phyloP scores from a whole-genome alignment of 1,140 invertebrate genomes.

The Trialeurodes vaporariorum region DNA sequence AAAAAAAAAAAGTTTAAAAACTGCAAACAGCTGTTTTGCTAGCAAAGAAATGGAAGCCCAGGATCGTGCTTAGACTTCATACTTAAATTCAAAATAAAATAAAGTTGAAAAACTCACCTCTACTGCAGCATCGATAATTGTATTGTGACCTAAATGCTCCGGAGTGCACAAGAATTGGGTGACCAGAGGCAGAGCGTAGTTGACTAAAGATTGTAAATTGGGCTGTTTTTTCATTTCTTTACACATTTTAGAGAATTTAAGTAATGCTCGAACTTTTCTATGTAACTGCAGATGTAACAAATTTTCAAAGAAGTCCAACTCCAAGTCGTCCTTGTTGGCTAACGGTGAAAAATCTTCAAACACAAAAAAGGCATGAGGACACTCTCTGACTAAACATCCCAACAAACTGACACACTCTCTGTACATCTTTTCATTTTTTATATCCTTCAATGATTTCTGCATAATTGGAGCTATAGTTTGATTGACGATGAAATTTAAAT shows the following conservation, averaged over 20 bases:
- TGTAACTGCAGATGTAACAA: constrained; percentile 76
- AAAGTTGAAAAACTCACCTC: constrained; percentile 21
- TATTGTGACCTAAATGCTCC: constrained; percentile 58
- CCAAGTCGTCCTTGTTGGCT: constrained; percentile 57
- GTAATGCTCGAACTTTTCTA: constrained; percentile 62
- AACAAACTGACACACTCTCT: background rate
- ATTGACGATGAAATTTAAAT: background rate
- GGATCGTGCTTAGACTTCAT: too few species aligned
- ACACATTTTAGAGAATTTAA: constrained; percentile 31
- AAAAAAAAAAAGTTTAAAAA: too few species aligned
- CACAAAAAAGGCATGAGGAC: constrained; percentile 51
- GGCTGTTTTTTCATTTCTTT: constrained; percentile 43
- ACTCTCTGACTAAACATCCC: constrained; percentile 43
- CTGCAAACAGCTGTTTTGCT: too few species aligned
- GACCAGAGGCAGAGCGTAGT: constrained; percentile 75
- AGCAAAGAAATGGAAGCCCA: too few species aligned
- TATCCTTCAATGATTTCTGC: background rate
- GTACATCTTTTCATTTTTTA: constrained; percentile 35
- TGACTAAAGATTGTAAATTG: constrained; percentile 55
- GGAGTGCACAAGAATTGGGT: constrained; percentile 68
- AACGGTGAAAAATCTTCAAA: constrained; percentile 60
- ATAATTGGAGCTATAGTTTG: background rate
- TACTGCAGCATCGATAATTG: constrained; percentile 68
- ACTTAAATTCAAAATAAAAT: too few species aligned
- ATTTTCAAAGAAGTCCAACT: constrained; percentile 92